phyloP scores from a whole-genome alignment of 2,797 vertebrate species.

The Alfaro cultratus region DNA sequence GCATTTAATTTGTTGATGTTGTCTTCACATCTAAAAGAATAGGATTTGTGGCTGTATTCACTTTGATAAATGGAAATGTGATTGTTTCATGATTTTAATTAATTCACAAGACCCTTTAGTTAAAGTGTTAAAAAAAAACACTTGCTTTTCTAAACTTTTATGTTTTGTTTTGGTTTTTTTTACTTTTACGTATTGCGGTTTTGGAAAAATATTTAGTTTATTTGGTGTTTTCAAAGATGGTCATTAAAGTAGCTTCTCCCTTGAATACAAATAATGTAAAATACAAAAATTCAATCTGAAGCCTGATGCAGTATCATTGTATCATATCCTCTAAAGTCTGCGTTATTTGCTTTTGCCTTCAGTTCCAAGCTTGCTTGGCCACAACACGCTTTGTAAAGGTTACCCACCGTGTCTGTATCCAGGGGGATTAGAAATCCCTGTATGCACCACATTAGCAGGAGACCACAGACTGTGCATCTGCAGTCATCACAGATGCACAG shows the following conservation, averaged over 20 bases:
- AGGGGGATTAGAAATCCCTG: slow-evolving; percentile 45
- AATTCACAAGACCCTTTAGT: not conserved
- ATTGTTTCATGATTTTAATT: not conserved
- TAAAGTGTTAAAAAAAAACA: not conserved
- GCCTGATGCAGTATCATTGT: slow-evolving; percentile 32
- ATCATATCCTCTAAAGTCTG: slow-evolving; percentile 47
- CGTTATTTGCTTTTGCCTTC: slow-evolving; percentile 35
- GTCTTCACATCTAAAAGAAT: too few species aligned
- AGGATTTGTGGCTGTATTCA: too few species aligned
- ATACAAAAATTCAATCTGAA: slow-evolving; percentile 4
- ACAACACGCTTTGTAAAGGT: slow-evolving; percentile 33
- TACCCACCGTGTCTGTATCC: slow-evolving; percentile 32
- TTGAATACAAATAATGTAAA: slow-evolving; percentile 4
- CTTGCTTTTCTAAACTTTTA: not conserved
- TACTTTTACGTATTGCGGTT: not conserved
- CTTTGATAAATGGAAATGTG: not conserved
- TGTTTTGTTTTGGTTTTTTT: too few species aligned
- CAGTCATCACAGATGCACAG: slow-evolving; percentile 16
- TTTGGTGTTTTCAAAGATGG: not conserved
- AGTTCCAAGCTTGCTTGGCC: slow-evolving; percentile 31
- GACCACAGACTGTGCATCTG: slow-evolving; percentile 29
- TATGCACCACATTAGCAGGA: slow-evolving; percentile 22
- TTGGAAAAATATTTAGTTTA: not conserved
- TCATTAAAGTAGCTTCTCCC: not conserved
- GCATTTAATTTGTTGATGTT: not conserved